These are phyloP conservation scores for Mixornis gularis DNA, from an alignment of 2,113 vertebrate species.

Conservation along the genomic window DNA sequence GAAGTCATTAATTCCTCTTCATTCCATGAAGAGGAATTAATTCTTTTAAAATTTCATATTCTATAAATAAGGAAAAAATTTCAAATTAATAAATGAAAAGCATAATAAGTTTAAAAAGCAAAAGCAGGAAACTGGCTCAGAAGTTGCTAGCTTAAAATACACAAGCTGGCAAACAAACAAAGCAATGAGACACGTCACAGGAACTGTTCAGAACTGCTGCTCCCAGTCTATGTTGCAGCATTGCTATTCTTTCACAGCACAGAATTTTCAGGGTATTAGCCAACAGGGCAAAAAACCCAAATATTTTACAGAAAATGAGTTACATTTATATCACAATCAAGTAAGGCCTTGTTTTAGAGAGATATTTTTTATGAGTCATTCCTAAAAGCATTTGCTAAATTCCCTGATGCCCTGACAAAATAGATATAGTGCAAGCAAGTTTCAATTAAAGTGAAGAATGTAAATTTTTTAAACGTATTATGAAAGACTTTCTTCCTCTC, in stretches of 20 bases:
- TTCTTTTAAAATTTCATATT: neutral
- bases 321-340: neutral
- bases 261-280: neutral
- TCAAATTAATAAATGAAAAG: neutral
- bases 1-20: too few species aligned
- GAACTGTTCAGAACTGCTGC: neutral
- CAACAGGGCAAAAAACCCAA: neutral
- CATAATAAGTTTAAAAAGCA: neutral
- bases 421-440: neutral
- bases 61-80: neutral
- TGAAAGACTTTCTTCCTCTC: neutral
- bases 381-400: neutral
- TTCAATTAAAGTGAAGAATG: neutral
- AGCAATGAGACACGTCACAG: neutral
- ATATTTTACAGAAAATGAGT: neutral
- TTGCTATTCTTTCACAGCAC: neutral
- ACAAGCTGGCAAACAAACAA: neutral
- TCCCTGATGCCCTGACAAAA: neutral
- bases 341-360: neutral
- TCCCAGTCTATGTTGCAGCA: neutral
- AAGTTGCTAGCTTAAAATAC: neutral
- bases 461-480: neutral
- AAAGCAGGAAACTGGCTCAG: neutral
- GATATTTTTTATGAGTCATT: neutral
- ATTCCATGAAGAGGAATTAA: neutral